phyloP scores from a whole-genome alignment of 2,113 vertebrate species.

The Grallaria varia region DNA sequence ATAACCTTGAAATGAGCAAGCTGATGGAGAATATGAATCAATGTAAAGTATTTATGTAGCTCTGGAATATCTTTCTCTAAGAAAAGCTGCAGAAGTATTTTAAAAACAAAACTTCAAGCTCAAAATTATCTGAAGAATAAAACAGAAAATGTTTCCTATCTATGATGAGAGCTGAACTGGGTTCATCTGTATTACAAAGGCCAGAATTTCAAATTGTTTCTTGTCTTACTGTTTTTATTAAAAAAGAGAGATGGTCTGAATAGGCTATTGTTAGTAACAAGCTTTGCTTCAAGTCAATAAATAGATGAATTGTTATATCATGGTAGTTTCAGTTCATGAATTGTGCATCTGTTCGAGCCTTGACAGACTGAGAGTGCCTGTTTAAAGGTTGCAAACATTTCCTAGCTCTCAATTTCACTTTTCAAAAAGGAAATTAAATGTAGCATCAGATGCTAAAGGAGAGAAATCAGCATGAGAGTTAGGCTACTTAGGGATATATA shows the following conservation, averaged over 20 bases:
- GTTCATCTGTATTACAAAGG: slow-evolving; percentile 14
- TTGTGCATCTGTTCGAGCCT: slow-evolving; percentile 64
- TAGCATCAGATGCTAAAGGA: not conserved
- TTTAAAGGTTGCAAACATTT: not conserved
- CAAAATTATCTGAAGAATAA: not conserved
- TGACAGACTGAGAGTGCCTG: not conserved
- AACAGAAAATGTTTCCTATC: not conserved
- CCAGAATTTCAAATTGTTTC: not conserved
- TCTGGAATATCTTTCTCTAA: not conserved
- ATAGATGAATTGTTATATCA: slow-evolving; percentile 72
- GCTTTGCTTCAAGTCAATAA: slow-evolving; percentile 70
- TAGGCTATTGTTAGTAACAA: slow-evolving; percentile 73
- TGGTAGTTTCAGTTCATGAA: slow-evolving; percentile 55
- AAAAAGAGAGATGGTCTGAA: slow-evolving; percentile 53
- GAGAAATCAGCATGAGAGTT: not conserved
- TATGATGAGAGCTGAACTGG: not conserved
- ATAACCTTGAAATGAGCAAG: not conserved
- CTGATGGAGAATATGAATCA: not conserved
- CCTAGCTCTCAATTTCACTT: not conserved
- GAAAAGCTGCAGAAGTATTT: not conserved
- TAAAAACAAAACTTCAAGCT: not conserved
- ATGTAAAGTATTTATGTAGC: not conserved
- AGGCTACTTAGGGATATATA: not conserved
- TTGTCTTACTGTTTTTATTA: slow-evolving; percentile 26
- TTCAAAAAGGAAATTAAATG: not conserved